phyloP scores from a whole-genome alignment of 2,797 vertebrate genomes.

The Crypturellus tataupa region DNA sequence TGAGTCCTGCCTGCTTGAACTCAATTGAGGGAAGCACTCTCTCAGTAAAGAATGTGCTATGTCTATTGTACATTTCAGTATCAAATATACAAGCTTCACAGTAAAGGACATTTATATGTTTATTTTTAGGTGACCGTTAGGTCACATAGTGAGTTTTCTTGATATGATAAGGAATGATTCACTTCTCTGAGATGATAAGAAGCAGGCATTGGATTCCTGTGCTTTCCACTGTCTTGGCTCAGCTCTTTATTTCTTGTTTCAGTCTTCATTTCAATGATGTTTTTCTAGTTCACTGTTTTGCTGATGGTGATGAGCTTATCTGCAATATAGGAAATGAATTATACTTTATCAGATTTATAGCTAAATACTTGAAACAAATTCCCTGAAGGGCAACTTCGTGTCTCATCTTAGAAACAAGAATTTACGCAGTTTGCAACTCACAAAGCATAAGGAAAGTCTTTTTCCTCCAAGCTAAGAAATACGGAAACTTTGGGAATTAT shows the following conservation, averaged over 20 bases:
- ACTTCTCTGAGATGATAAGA: neutral
- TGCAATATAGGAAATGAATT: constrained; percentile 23
- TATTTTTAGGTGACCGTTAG: neutral
- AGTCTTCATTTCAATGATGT: neutral
- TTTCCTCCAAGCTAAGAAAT: constrained; percentile 34
- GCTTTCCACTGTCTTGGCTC: neutral
- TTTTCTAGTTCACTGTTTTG: constrained; percentile 19
- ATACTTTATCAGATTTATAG: constrained; percentile 10
- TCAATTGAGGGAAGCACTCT: neutral
- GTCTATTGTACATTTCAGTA: neutral
- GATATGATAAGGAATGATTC: neutral
- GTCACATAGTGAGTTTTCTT: neutral
- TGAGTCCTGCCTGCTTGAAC: neutral
- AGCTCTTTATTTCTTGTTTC: neutral
- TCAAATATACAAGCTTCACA: neutral
- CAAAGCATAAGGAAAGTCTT: constrained; percentile 20
- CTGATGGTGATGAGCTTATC: constrained; percentile 18
- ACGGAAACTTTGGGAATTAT: constrained; percentile 26
- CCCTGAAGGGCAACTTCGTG: constrained; percentile 3
- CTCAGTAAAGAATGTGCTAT: neutral
- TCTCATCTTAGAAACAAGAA: constrained; percentile 14
- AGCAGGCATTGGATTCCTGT: neutral
- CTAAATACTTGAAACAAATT: constrained; percentile 8
- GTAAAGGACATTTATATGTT: neutral
- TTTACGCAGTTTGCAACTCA: neutral